Evolutionary conservation across 2,797 vertebrate species (phyloP), one percentile per base, ranked within the genome.

Genomic region (Phalanger gymnotis): DNA sequence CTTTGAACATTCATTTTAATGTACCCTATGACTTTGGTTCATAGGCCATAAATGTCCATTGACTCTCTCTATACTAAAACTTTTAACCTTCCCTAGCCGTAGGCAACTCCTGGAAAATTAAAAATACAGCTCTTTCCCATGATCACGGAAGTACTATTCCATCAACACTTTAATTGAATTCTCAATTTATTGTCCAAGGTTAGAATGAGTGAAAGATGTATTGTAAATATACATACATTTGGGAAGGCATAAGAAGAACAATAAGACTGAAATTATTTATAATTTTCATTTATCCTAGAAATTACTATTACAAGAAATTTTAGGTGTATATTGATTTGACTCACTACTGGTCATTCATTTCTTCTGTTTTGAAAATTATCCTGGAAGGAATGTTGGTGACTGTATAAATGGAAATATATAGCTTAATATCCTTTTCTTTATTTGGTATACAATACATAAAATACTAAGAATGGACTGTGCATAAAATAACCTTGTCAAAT

Each of bases 111-210:
- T 91, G 92, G 47, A 92, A 53, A 54, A n/a, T n/a, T n/a, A 91
- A 53, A 40, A 92, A 51, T 92, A 2, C 52, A 31, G 27, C 14
- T 52, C 1, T 27, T 90, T 4, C 28, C 22, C 1, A 19, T 90
- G 34, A 90, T 93, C 40, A 52, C 12, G 92, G 54, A 28, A 0
- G 73, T 90, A 94, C 52, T 92, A 61, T 73, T 22, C 30, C 47
- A 61, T 87, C 93, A 40, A 56, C 81, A n/a, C 54, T 81, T 90
- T 94, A 73, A 54, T 91, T 91, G 58, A 90, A 31, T 90, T 87
- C 0, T 92, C 4, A 55, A 61, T 51, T 53, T 92, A 90, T 66
- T 14, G 52, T 87, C 40, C 53, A 87, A 53, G 22, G 2, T 58
- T 31, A 92, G 30, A 91, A n/a, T 58, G 4, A 9, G 92, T 90